Percentiles rank a stretch among this genome's conserved stretches.
Conservation (phyloP, 2,888 invertebrate genomes). For the Elgonia sp. region DNA sequence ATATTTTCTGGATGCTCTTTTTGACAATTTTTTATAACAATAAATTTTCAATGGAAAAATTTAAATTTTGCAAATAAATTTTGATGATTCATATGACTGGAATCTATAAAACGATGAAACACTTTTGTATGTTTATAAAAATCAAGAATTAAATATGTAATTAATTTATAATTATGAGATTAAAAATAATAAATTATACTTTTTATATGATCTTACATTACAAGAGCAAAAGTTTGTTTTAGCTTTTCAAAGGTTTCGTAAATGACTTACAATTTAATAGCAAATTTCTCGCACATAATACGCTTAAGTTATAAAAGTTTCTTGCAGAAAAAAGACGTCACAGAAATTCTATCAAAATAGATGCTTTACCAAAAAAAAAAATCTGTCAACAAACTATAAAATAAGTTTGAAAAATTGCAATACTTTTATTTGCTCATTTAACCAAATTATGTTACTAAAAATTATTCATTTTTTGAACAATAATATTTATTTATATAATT, state of each 20-base stretch:
- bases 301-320: conserved; percentile 25
- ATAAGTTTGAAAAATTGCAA: background rate
- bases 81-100: no score
- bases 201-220: conserved; percentile 19
- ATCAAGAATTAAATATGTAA: no score
- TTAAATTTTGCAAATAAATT: no score
- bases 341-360: background rate
- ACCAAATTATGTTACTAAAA: no score
- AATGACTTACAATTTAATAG: conserved; percentile 47
- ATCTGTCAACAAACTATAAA: conserved; percentile 1
- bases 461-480: no score
- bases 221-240: conserved; percentile 36
- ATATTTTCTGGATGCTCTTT: background rate
- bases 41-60: no score
- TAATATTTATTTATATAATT: no score
- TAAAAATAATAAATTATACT: background rate
- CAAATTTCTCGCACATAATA: conserved; percentile 41
- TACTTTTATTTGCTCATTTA: no score
- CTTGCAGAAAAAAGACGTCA: background rate
- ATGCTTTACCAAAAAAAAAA: background rate
- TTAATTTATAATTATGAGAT: no score
- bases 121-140: no score
- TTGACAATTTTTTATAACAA: no score
- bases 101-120: background rate
- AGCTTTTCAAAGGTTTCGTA: conserved; percentile 41